Conservation (phyloP, 2,888 invertebrate species). For the Stratiomys singularior region DNA sequence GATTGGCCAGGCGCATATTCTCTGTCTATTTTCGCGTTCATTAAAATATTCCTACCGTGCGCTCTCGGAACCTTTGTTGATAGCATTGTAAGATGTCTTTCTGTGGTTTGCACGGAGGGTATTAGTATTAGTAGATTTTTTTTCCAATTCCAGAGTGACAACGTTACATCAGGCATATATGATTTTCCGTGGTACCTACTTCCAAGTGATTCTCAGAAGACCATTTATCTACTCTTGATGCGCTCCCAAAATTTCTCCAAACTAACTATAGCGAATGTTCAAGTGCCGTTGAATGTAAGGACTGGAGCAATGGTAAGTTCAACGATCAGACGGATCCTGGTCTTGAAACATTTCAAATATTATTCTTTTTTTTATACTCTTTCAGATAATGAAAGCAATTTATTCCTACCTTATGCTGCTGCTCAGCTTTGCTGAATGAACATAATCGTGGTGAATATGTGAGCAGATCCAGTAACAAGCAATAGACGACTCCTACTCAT, state of each 20-base stretch:
- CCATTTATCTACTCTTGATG: neutral
- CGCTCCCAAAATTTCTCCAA: constrained; percentile 7
- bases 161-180: neutral
- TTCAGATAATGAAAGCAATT: constrained; percentile 26
- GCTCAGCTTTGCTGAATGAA: neutral
- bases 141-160: neutral
- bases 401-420: constrained; percentile 20
- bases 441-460: no score
- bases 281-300: neutral
- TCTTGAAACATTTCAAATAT: no score
- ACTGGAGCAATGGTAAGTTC: neutral
- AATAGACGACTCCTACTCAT: no score
- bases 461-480: no score
- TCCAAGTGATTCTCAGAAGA: constrained; percentile 9
- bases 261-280: neutral
- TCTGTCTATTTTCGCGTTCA: neutral
- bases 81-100: neutral
- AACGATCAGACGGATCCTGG: no score
- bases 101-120: no score
- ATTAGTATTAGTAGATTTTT: neutral
- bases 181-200: constrained; percentile 1
- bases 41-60: neutral
- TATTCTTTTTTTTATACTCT: neutral
- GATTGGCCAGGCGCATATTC: neutral
- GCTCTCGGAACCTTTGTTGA: neutral